These are phyloP conservation scores for Neolamprologus ventralis DNA, from an alignment of 2,113 vertebrate genomes.

Conservation along the genomic window DNA sequence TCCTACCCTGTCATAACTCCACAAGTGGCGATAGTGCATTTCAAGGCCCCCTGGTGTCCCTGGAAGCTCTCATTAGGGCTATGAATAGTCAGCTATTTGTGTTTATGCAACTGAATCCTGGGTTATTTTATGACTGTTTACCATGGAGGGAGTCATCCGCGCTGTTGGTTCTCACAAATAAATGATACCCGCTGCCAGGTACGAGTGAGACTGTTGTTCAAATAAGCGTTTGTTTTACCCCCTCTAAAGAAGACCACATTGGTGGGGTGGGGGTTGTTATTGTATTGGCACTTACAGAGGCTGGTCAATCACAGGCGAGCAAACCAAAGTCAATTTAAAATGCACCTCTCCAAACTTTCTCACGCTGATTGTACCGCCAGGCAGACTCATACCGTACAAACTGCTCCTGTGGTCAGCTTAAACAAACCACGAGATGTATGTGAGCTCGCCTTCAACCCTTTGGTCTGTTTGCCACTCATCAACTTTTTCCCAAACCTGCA, in stretches of 20 bases:
- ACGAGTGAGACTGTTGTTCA: slow-evolving; percentile 12
- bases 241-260: not conserved
- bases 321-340: not conserved
- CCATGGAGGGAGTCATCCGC: not conserved
- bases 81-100: slow-evolving; percentile 72
- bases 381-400: not conserved
- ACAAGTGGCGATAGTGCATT: slow-evolving; percentile 35
- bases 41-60: slow-evolving; percentile 27
- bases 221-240: slow-evolving; percentile 1
- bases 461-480: slow-evolving; percentile 10
- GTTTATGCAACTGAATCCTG: slow-evolving; percentile 64
- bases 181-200: slow-evolving; percentile 3
- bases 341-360: not conserved
- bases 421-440: not conserved
- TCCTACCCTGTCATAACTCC: slow-evolving; percentile 27
- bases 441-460: not conserved
- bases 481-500: slow-evolving; percentile 19
- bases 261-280: not conserved
- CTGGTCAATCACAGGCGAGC: not conserved
- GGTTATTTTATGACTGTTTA: slow-evolving; percentile 64
- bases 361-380: not conserved
- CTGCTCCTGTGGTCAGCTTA: not conserved
- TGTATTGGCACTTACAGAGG: not conserved
- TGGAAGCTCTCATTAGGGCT: slow-evolving; percentile 54
- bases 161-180: slow-evolving; percentile 34